Evolutionary conservation across 2,797 vertebrate species (phyloP).

Genomic region (Zalophus californianus): DNA sequence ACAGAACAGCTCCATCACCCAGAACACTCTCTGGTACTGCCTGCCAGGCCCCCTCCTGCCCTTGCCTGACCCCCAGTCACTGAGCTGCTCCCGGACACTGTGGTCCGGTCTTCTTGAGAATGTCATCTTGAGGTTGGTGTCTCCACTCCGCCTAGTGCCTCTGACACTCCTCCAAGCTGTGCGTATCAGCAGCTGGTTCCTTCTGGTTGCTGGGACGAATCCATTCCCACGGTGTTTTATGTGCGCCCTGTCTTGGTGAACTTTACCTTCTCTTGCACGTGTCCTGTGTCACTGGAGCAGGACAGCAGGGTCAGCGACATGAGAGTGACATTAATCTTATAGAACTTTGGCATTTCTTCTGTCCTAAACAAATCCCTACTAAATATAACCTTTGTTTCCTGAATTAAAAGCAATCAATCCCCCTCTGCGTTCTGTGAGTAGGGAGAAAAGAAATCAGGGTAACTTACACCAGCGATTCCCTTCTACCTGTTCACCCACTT

Average conservation of each 20-base stretch:
- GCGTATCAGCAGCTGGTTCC: not conserved
- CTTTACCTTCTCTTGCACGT: not conserved
- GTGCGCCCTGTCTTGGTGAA: not conserved
- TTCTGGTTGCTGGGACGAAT: rapidly evolving
- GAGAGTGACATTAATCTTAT: not conserved
- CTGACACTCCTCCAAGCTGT: not conserved
- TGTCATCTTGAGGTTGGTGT: rapidly evolving
- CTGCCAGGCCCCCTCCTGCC: not conserved
- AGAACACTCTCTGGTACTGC: not conserved
- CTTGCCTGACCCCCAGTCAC: not conserved
- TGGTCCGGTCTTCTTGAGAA: not conserved
- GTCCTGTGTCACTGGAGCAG: not conserved
- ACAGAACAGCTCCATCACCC: too few relatives aligned
- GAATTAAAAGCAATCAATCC: not conserved
- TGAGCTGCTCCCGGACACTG: too few relatives aligned
- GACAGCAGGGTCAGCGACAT: not conserved
- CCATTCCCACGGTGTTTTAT: not conserved
- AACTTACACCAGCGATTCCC: not conserved
- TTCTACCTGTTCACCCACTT: not conserved
- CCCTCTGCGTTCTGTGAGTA: not conserved
- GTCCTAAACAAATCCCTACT: not conserved
- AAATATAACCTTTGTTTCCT: not conserved
- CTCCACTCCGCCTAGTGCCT: rapidly evolving
- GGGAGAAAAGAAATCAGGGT: not conserved
- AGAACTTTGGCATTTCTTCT: not conserved